These are phyloP conservation scores for Archilochus colubris DNA, from an alignment of 2,113 vertebrate genomes.

Conservation along the genomic window DNA sequence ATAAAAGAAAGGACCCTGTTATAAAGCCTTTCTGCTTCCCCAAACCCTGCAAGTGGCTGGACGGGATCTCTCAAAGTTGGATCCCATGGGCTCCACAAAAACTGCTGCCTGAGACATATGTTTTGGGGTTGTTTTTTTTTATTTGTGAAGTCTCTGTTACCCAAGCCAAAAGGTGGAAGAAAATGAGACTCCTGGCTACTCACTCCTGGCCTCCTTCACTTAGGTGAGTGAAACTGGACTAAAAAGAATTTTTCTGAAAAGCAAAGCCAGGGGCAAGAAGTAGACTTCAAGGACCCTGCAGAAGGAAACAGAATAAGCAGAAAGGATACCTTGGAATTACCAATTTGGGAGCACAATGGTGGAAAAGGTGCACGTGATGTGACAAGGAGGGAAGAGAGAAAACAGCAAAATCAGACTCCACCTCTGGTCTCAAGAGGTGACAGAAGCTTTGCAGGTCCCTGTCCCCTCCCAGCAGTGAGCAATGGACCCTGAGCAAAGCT, in stretches of 20 bases:
- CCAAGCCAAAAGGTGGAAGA: background rate
- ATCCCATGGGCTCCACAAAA: background rate
- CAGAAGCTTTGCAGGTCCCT: background rate
- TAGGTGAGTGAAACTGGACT: background rate
- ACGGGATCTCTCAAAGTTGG: background rate
- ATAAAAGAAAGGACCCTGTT: background rate
- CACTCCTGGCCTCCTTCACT: background rate
- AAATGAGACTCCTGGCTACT: background rate
- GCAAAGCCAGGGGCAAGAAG: background rate
- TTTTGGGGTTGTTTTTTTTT: background rate
- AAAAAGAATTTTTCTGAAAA: background rate
- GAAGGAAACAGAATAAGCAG: background rate
- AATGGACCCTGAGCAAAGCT: fast-evolving
- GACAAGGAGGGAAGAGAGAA: background rate
- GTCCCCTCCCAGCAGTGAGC: background rate
- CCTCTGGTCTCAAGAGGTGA: background rate
- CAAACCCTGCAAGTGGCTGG: background rate
- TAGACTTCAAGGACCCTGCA: no score
- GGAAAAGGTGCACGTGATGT: background rate
- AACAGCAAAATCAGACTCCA: background rate
- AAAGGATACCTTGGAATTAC: fast-evolving
- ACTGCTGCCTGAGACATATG: no score
- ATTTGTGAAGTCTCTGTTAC: background rate
- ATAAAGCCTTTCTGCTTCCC: background rate
- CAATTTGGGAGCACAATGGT: background rate